These are phyloP conservation scores for Melolontha melolontha DNA, from an alignment of 2,888 invertebrate genomes.

Conservation along the genomic window DNA sequence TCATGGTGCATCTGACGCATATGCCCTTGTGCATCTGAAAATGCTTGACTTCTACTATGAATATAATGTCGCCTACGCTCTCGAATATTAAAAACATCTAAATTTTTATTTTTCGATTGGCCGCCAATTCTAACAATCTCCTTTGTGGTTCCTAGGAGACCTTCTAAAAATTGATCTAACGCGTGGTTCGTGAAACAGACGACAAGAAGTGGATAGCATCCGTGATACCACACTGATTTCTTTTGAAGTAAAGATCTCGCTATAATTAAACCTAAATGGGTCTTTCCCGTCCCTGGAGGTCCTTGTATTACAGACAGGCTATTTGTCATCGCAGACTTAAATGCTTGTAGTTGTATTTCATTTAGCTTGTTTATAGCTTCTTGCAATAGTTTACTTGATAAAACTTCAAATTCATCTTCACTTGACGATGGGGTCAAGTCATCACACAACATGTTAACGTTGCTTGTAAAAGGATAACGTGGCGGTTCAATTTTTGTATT, in stretches of 20 bases:
- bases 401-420: too few relatives aligned
- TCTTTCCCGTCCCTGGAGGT: constrained; percentile 87
- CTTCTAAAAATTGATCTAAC: constrained; percentile 85
- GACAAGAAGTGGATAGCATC: constrained; percentile 73
- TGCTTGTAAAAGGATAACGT: constrained; percentile 36
- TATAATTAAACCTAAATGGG: constrained; percentile 79
- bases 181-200: constrained; percentile 90
- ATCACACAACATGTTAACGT: too few relatives aligned
- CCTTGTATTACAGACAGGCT: constrained; percentile 83
- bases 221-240: constrained; percentile 23
- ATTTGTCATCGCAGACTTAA: constrained; percentile 74
- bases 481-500: constrained; percentile 48
- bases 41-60: background rate
- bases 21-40: constrained; percentile 2
- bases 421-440: too few relatives aligned
- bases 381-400: background rate
- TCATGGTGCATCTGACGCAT: background rate
- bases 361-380: constrained; percentile 70
- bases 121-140: constrained; percentile 77
- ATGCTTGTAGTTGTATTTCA: constrained; percentile 75
- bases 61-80: background rate
- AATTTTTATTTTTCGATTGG: constrained; percentile 71
- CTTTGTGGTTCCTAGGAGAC: constrained; percentile 70
- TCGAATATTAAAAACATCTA: constrained; percentile 59
- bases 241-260: constrained; percentile 68